Base-by-base conservation (phyloP, 1,140 invertebrate genomes). In the Tachypleus tridentatus region DNA sequence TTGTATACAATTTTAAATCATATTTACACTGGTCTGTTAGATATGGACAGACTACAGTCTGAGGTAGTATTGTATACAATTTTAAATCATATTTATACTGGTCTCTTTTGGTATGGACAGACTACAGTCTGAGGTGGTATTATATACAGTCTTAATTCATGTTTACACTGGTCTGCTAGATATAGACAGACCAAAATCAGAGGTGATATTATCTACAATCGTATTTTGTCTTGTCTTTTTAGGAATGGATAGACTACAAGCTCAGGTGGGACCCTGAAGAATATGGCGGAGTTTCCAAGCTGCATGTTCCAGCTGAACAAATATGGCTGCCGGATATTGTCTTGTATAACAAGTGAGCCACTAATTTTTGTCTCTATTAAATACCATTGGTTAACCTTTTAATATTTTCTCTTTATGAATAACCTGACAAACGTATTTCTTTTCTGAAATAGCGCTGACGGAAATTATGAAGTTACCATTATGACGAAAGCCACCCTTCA, bases 291-390 rank as follows among this genome's bases (percentile, higher is more conserved):
- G 77, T 83, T 2, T 48, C 58, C 50, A 57, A 70, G 51, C 72
- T 83, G 4, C 77, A 82, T 67, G 91, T 98, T 70, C 81, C 82
- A 3, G 77, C 79, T 4, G 76, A 82, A 47, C 72, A 80, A 78
- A 96, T 98, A 76, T 98, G 96, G 97, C 82, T 96, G 72, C 96
- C 96, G 68, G 96, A 99, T 79, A 94, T 97, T 76, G 93, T 97
- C 66, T 83, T 98, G 60, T 97, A 97, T 77, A 98, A 97, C 81
- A 98, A 97, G 94, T 98, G 80, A 90, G 89, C 85, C 58, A 51
- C 63, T 29, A 60, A 2, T 57, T 57, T 11, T 11, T 29, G 29
- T 29, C 29, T 29, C 29, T 29, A 29, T 2, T 29, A 29, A 29
- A 29, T 29, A 29, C 29, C 29, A 29, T 29, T 29, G 29, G 29